Percentiles rank a stretch among this genome's conserved stretches.
Evolutionary conservation across 2,113 vertebrate species (phyloP).

Genomic region (Neotoma lepida): DNA sequence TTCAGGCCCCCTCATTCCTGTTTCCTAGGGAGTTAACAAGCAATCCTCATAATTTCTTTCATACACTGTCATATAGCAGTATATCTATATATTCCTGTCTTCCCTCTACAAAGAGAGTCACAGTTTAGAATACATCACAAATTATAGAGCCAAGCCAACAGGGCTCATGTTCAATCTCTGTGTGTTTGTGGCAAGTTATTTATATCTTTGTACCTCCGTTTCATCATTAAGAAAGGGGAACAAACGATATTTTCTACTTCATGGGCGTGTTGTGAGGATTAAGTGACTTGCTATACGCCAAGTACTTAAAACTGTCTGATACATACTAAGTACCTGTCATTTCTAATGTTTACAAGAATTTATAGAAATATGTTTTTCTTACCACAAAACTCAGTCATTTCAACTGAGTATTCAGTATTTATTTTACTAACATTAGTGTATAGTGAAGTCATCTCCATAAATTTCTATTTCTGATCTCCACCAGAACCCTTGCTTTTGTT

Average conservation of each 20-base stretch:
- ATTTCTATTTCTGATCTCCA: neutral
- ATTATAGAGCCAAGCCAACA: neutral
- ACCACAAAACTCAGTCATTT: neutral
- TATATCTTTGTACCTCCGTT: neutral
- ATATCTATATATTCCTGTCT: neutral
- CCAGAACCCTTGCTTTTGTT: neutral
- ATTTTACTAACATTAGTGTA: neutral
- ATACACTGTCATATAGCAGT: neutral
- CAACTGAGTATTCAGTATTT: slow-evolving; percentile 1
- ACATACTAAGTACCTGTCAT: neutral
- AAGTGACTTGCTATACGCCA: slow-evolving; percentile 35
- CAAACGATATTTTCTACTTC: slow-evolving; percentile 13
- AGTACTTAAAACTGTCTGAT: neutral
- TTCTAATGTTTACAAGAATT: slow-evolving; percentile 10
- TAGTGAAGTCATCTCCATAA: neutral
- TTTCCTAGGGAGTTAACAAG: neutral
- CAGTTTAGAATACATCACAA: slow-evolving; percentile 34
- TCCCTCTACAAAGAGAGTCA: neutral
- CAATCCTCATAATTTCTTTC: slow-evolving; percentile 45
- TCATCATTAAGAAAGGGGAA: neutral
- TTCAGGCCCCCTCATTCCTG: neutral
- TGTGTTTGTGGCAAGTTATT: neutral
- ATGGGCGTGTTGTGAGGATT: neutral
- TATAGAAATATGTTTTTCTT: slow-evolving; percentile 24
- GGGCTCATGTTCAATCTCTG: neutral